Evolutionary conservation across 2,113 vertebrate species (phyloP).

Genomic region (Rana temporaria): DNA sequence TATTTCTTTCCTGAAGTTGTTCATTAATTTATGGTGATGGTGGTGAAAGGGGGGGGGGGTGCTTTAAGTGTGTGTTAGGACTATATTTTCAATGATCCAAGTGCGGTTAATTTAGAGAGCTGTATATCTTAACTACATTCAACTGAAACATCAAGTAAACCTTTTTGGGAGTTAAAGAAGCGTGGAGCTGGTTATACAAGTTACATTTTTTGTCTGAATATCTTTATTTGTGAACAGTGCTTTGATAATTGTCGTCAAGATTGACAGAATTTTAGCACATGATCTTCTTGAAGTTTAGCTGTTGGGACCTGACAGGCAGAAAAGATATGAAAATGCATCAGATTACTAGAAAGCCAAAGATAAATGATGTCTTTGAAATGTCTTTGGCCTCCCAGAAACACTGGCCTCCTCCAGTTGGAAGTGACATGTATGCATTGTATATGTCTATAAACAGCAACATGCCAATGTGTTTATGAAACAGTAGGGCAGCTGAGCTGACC

Average conservation of each 20-base stretch:
- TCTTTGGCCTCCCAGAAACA: neutral
- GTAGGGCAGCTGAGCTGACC: constrained; percentile 23
- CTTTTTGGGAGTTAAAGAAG: neutral
- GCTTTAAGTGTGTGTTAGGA: too few relatives aligned
- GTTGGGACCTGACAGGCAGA: neutral
- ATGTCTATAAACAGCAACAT: constrained; percentile 5
- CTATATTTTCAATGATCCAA: too few relatives aligned
- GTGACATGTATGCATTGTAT: neutral
- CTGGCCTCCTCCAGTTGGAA: neutral
- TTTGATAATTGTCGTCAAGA: neutral
- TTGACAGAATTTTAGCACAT: constrained; percentile 12
- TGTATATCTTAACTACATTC: too few relatives aligned
- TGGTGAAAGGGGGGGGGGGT: too few relatives aligned
- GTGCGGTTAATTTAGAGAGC: too few relatives aligned
- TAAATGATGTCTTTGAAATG: constrained; percentile 4
- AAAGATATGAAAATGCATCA: neutral
- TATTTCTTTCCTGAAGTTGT: too few relatives aligned
- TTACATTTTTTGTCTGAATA: neutral
- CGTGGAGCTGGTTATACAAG: neutral
- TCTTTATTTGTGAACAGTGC: neutral
- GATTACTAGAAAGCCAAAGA: neutral
- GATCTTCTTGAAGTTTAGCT: constrained; percentile 3
- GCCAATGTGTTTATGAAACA: constrained; percentile 32
- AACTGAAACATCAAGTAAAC: neutral
- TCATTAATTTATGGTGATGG: too few relatives aligned